These are phyloP conservation scores for Zoanthus sociatus DNA, from an alignment of 92 coral and sea anemone genomes.

Conservation along the genomic window DNA sequence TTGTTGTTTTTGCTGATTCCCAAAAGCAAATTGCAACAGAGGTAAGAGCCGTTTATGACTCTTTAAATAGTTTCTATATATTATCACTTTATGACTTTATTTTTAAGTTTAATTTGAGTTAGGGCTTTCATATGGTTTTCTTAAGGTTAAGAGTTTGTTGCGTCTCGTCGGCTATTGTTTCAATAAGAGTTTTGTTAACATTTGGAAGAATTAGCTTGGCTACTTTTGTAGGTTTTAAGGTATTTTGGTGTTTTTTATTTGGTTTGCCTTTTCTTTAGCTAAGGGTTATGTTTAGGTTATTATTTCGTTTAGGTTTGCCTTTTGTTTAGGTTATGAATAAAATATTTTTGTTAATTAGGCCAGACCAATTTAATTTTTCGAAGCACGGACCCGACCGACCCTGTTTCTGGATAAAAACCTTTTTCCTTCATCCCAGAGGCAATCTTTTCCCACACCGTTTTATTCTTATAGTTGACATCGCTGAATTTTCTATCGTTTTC, in stretches of 20 bases:
- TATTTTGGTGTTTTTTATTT: neutral
- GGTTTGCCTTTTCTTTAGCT: neutral
- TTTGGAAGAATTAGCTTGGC: too few species aligned
- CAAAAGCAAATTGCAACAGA: slow-evolving; percentile 62
- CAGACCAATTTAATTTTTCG: too few species aligned
- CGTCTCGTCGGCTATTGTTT: too few species aligned
- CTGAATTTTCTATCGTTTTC: too few species aligned
- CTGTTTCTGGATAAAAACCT: too few species aligned
- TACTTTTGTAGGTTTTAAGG: too few species aligned
- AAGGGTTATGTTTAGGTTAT: neutral
- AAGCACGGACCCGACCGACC: too few species aligned
- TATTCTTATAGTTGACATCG: too few species aligned
- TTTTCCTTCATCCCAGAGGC: too few species aligned
- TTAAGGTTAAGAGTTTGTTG: too few species aligned
- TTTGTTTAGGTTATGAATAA: neutral
- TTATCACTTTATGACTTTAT: neutral
- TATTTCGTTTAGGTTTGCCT: neutral
- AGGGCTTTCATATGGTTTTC: neutral
- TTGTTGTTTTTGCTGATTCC: slow-evolving; percentile 23
- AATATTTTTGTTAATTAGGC: neutral
- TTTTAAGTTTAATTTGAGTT: neutral
- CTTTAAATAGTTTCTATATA: neutral
- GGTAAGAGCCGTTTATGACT: slow-evolving; percentile 18
- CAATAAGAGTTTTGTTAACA: too few species aligned
- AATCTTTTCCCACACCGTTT: too few species aligned